Percentiles rank a stretch among this genome's conserved stretches.
Conservation (phyloP, 2,888 invertebrate genomes). For the Cinara cedri region DNA sequence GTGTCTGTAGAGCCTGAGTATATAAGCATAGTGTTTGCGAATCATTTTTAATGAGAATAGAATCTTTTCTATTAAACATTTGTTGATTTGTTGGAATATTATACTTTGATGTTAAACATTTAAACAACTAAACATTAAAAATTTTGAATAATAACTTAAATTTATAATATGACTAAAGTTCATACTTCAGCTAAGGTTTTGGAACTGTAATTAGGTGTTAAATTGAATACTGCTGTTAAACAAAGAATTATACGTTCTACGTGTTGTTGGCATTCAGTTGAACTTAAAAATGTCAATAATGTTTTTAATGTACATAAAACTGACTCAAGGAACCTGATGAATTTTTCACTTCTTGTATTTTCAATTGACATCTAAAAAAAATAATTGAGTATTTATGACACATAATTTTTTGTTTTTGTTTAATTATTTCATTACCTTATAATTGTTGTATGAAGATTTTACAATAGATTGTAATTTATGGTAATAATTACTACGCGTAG, state of each 20-base stretch:
- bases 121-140: conserved; percentile 42
- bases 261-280: conserved; percentile 74
- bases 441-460: conserved; percentile 82
- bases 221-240: conserved; percentile 45
- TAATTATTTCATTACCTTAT: conserved; percentile 71
- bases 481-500: conserved; percentile 58
- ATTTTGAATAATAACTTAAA: not conserved
- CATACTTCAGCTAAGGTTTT: conserved; percentile 41
- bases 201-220: conserved; percentile 41
- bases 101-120: conserved; percentile 41
- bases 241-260: conserved; percentile 78
- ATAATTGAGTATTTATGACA: conserved; percentile 3
- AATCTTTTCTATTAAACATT: conserved; percentile 20
- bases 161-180: not conserved
- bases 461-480: conserved; percentile 69
- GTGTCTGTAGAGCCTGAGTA: conserved; percentile 41
- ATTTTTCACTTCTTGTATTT: conserved; percentile 76
- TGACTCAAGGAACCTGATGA: conserved; percentile 72
- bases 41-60: conserved; percentile 21
- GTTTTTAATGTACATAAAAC: conserved; percentile 73
- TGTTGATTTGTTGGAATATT: conserved; percentile 23
- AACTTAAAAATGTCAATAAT: conserved; percentile 73
- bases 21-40: conserved; percentile 33
- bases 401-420: conserved; percentile 22
- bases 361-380: conserved; percentile 75